phyloP scores from a whole-genome alignment of 2,113 vertebrate genomes.

The zebrafish (Danio rerio) region GRCz12tu NC_133193.1:3555501-3556000 shows the following conservation, averaged over 20 bases:
- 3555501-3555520: conserved; percentile 17
- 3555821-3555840: neutral
- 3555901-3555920: too few species aligned
- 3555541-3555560: neutral
- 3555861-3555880: too few species aligned
- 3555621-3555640: conserved; percentile 43
- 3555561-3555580: conserved; percentile 13
- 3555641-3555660: conserved; percentile 64
- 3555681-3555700: conserved; percentile 56
- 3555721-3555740: conserved; percentile 41
- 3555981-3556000: too few species aligned
- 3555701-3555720: conserved; percentile 11
- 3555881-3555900: too few species aligned
- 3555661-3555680: conserved; percentile 56
- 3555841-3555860: neutral
- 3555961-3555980: too few species aligned
- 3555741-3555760: neutral
- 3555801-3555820: neutral
- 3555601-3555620: neutral
- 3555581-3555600: conserved; percentile 13
- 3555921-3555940: too few species aligned
- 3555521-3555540: conserved; percentile 13
- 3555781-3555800: neutral
- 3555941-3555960: too few species aligned
- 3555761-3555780: neutral